Conservation (phyloP, 2,797 vertebrate genomes). For the Poliocrania exsul region DNA sequence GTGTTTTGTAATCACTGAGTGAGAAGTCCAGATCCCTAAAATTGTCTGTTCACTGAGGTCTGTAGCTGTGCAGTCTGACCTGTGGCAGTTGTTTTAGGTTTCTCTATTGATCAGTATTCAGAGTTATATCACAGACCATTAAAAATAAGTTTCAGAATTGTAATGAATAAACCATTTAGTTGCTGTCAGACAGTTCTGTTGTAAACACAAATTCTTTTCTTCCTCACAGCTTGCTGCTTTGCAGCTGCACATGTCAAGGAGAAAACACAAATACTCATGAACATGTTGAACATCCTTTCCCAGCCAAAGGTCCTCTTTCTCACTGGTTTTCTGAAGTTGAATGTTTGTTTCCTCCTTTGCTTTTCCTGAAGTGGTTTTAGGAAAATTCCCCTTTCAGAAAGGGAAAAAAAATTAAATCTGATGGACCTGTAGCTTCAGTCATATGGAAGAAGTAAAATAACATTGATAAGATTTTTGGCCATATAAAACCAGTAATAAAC, state of each 20-base stretch:
- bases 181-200: background rate
- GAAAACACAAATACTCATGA: background rate
- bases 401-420: background rate
- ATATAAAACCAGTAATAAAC: background rate
- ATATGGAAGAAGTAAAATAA: background rate
- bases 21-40: background rate
- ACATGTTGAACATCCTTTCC: background rate
- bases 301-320: background rate
- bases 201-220: background rate
- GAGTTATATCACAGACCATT: background rate
- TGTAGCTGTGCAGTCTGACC: background rate
- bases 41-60: background rate
- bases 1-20: background rate
- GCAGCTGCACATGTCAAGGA: background rate
- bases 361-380: background rate
- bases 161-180: background rate
- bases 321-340: constrained; percentile 1
- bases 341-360: background rate
- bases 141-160: background rate
- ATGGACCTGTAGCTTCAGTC: background rate
- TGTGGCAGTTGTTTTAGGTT: background rate
- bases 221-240: background rate
- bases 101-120: background rate
- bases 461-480: background rate
- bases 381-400: background rate